Base-by-base conservation (phyloP, 2,113 vertebrate genomes). In the Scytalopus superciliaris region DNA sequence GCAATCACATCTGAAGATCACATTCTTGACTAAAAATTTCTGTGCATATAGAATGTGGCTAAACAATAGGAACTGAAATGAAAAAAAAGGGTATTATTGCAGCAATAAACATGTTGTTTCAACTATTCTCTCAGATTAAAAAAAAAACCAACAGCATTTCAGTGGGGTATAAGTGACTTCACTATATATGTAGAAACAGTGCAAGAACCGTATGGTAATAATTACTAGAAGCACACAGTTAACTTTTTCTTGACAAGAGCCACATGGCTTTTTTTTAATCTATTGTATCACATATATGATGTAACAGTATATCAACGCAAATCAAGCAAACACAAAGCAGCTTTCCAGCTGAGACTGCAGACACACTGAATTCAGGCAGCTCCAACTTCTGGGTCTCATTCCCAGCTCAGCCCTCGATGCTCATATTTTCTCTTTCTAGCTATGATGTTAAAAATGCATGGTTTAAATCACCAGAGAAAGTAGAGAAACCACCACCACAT, bases 181-280 rank as follows among this genome's bases (percentile, higher is more conserved):
- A 77, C 35, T 84, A 56, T 44, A 73, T 57, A 81, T 66, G 73
- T 69, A 90, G 57, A 84, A 90, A 92, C 31, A 89, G 69, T 64
- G 62, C 80, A 93, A 90, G 81, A 86, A 75, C 93, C 96, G 94
- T 93, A 90, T 96, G 97, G 93, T 69, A 85, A 91, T 96, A 55
- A 87, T 97, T 97, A 97, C 89, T 93, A 89, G 93, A 97, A 89
- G 50, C 59, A 64, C 95, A 92, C 94, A 96, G 96, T 97, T 97
- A 94, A 87, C 94, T 74, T 84, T 96, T 95, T 97, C 86, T 91
- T 97, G 95, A 97, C 91, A 95, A 97, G 96, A 97, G 78, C 94
- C 98, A 98, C 97, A 98, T 97, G 97, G 92, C 49, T 92, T 93
- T 92, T 92, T 92, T 95, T 88, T 92, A 96, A 96, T 97, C 96